Evolutionary conservation across 2,113 vertebrate species (phyloP), one percentile per base, ranked within the genome.

Genomic region (Melierax canorus): DNA sequence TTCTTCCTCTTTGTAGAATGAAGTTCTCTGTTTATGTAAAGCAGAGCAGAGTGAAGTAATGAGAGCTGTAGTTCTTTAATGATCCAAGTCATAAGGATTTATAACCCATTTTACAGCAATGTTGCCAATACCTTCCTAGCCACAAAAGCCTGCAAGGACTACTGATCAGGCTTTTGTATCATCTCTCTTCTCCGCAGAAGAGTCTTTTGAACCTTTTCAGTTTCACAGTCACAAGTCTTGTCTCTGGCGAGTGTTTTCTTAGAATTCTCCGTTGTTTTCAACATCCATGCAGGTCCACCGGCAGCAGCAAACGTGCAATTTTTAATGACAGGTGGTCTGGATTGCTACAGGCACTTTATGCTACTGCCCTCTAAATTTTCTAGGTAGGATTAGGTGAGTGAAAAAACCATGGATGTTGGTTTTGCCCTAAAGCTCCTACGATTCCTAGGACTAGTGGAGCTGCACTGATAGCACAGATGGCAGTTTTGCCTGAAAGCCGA

Each of bases 381-480:
- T 66, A 75, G 63, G 63, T 45, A 81, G 51, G 46, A 75, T 56
- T 77, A 92, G 68, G 56, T 55, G 43, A 93, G 39, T 27, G 60
- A 76, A 68, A 84, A 80, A 80, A 90, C 74, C 26, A 66, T 16
- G 23, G 46, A 39, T 59, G 73, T 3, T 79, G 36, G 1, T 62
- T 90, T 83, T 88, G 46, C 76, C 81, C 88, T 92, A 91, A 51
- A 93, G 67, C 41, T 84, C 72, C 73, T 63, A 24, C 51, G 75
- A 15, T 60, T 96, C 68, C 86, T 68, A 32, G 55, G 72, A 86
- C 59, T 60, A 51, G 56, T 34, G 43, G 86, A 96, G 92, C 79
- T 95, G 90, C 88, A 81, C 88, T 84, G 92, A 89, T 81, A 71
- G 92, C 64, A 91, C 92, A 92, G 91, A 92, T 88, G 94, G 88